These are phyloP conservation scores for Carcinoscorpius rotundicauda DNA, from an alignment of 1,140 invertebrate species.

Conservation along the genomic window DNA sequence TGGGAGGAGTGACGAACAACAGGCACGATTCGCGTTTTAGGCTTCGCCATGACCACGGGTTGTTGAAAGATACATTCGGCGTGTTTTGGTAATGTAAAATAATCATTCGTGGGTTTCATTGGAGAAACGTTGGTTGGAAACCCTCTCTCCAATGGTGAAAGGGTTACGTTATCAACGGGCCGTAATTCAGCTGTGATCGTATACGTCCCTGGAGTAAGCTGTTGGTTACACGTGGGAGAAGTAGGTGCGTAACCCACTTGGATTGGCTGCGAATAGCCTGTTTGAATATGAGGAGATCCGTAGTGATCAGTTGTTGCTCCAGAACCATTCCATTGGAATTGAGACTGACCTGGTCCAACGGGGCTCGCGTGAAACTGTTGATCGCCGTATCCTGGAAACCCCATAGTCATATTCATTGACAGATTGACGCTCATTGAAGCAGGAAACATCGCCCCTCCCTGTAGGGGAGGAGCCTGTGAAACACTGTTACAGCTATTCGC, in stretches of 20 bases:
- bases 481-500: constrained; percentile 38
- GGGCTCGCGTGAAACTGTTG: constrained; percentile 18
- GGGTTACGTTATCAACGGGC: constrained; percentile 33
- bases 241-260: constrained; percentile 14
- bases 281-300: too few species aligned
- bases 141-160: constrained; percentile 27
- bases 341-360: constrained; percentile 27
- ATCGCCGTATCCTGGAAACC: constrained; percentile 26
- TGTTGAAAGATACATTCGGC: constrained; percentile 21
- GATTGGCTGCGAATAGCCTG: constrained; percentile 8
- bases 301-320: too few species aligned
- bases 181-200: constrained; percentile 65
- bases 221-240: constrained; percentile 30
- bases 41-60: constrained; percentile 51
- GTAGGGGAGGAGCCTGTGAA: constrained; percentile 43
- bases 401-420: constrained; percentile 23
- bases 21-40: constrained; percentile 28
- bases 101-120: too few species aligned
- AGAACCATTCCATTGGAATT: constrained; percentile 4
- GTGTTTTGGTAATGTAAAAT: constrained; percentile 3
- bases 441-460: constrained; percentile 29
- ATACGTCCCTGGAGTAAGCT: constrained; percentile 44
- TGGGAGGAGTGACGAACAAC: constrained; percentile 2
- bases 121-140: background rate
- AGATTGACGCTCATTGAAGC: constrained; percentile 19